Evolutionary conservation across 37 sponge, comb jelly and placozoan genomes (phyloP), one percentile per base, ranked within the genome.

Genomic region (Halichondria panicea): DNA sequence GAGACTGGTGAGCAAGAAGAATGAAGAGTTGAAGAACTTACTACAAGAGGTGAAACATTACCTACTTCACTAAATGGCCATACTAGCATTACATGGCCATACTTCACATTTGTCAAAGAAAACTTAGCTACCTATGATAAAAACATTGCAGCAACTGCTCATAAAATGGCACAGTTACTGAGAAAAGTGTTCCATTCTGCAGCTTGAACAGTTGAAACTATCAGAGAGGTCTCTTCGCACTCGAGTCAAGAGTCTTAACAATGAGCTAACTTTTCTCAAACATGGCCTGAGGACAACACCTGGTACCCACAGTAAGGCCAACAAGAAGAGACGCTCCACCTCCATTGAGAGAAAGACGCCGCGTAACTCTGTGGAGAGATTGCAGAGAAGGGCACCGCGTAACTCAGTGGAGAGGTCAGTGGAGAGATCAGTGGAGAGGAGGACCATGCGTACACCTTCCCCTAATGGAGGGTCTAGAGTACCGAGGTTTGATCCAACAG

Each of bases 401-500:
- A 39, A 22, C 7, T 70, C 52, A 3, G 4, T 9, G 9, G 7
- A 48, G 70, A 48, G 53, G n/a, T 70, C 70, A 4, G 42, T 52
- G 7, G 70, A 46, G 30, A 30, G 70, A 5, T 28, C 4, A 30
- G 32, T 1, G 4, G 1, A 1, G 3, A 35, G 53, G 3, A 50
- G 32, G 19, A 55, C 27, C 36, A 28, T 36, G 24, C 56, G 54
- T 19, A 62, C 75, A 36, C 63, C 77, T 34, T 76, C 77, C n/a
- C 66, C 77, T 3, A 32, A 36, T 33, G 70, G 44, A 43, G 64
- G 50, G 1, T n/a, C 46, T 42, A 25, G 56, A 45, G 43, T 59
- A 25, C 72, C 89, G 19, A 35, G 87, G 42, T 93, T 93, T 85
- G 87, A 93, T 39, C 94, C 94, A 18, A 89, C 92, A 43, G 91